phyloP scores from a whole-genome alignment of 2,888 invertebrate genomes.

The Synanthedon myopaeformis region DNA sequence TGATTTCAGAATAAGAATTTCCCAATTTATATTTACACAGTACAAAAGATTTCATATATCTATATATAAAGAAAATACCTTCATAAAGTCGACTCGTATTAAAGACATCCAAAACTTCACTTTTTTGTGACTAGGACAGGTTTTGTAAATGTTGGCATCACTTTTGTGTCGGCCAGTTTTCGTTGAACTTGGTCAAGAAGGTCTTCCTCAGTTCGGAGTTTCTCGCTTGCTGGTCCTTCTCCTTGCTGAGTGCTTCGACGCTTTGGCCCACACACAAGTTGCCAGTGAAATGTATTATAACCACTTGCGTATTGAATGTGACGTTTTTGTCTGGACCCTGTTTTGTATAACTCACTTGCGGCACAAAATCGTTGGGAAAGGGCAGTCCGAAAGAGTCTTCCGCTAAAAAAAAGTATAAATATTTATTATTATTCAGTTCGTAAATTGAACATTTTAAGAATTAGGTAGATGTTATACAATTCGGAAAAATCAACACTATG shows the following conservation, averaged over 20 bases:
- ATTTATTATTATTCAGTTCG: no score
- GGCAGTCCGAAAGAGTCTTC: slow-evolving; percentile 33
- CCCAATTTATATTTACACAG: slow-evolving; percentile 5
- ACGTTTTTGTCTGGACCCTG: slow-evolving; percentile 55
- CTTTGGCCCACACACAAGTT: slow-evolving; percentile 65
- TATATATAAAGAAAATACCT: slow-evolving; percentile 6
- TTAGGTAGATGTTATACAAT: no score
- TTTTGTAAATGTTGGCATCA: slow-evolving; percentile 20
- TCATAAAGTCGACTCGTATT: background rate
- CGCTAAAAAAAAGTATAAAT: slow-evolving; percentile 19
- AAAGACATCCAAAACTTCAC: slow-evolving; percentile 3
- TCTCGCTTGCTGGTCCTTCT: slow-evolving; percentile 73
- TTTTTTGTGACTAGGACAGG: slow-evolving; percentile 12
- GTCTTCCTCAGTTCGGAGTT: slow-evolving; percentile 73
- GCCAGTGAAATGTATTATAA: slow-evolving; percentile 74
- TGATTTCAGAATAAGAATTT: background rate
- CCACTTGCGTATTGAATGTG: slow-evolving; percentile 68
- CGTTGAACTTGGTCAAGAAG: slow-evolving; percentile 59
- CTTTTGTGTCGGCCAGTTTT: slow-evolving; percentile 59
- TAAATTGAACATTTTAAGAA: no score
- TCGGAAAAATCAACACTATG: no score
- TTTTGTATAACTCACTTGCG: slow-evolving; percentile 36
- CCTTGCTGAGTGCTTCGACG: slow-evolving; percentile 73
- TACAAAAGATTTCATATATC: slow-evolving; percentile 13
- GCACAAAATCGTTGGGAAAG: slow-evolving; percentile 41